Conservation (phyloP, 2,888 invertebrate species). For the Napeogenes inachia region DNA sequence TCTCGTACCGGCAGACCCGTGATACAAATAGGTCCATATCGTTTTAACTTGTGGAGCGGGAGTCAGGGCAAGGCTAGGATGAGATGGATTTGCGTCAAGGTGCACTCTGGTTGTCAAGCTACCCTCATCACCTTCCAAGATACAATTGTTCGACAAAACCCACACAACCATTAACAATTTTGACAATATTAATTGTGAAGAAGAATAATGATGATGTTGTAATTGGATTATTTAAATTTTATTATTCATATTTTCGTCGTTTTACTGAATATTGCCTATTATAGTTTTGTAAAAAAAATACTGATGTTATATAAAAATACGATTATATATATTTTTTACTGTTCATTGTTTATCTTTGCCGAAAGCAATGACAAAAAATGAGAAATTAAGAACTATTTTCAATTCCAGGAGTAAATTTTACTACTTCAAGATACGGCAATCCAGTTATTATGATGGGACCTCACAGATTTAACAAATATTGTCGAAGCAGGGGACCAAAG, state of each 20-base stretch:
- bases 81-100: conserved; percentile 51
- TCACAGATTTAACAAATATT: conserved; percentile 44
- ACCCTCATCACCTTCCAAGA: conserved; percentile 45
- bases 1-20: conserved; percentile 49
- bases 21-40: conserved; percentile 46
- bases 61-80: conserved; percentile 39
- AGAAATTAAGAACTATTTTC: neutral
- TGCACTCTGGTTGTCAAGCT: conserved; percentile 45
- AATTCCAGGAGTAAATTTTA: conserved; percentile 28
- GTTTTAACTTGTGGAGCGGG: conserved; percentile 49
- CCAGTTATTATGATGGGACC: conserved; percentile 32
- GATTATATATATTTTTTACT: no score
- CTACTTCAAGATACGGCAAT: conserved; percentile 32
- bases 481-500: conserved; percentile 37
- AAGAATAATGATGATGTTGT: no score
- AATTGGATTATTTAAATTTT: no score
- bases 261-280: no score
- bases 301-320: no score
- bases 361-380: no score
- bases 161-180: conserved; percentile 47
- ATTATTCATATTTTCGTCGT: no score
- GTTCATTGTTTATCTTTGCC: no score
- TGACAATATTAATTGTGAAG: no score
- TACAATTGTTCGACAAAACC: conserved; percentile 44
- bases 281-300: no score